Conservation (phyloP, 2,797 vertebrate species). For the Oryzias sinensis region DNA sequence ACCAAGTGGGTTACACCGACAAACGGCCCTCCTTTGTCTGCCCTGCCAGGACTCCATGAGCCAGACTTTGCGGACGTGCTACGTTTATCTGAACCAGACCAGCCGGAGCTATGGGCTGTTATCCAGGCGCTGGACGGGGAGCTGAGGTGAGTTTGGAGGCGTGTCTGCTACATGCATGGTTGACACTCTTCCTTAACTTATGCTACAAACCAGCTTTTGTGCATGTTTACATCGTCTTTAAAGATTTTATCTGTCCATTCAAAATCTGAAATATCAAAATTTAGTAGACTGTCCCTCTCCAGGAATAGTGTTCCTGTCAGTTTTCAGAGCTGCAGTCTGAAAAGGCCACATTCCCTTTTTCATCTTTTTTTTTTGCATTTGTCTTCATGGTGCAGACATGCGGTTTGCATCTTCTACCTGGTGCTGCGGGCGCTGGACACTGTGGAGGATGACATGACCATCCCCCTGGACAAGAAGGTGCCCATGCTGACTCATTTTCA, state of each 20-base stretch:
- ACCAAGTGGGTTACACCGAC: slow-evolving; percentile 59
- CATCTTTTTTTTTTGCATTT: background rate
- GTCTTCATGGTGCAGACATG: slow-evolving; percentile 77
- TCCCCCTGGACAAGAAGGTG: slow-evolving; percentile 86
- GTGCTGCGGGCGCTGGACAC: slow-evolving; percentile 95
- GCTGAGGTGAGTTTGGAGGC: slow-evolving; percentile 73
- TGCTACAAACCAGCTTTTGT: too few species aligned
- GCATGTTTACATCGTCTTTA: too few species aligned
- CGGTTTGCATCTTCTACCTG: slow-evolving; percentile 96
- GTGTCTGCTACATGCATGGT: slow-evolving; percentile 7
- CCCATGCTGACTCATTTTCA: slow-evolving; percentile 91
- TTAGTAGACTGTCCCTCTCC: too few species aligned
- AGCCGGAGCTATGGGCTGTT: slow-evolving; percentile 90
- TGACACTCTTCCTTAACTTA: too few species aligned
- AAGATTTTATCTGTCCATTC: too few species aligned
- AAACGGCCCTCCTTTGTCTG: slow-evolving; percentile 63
- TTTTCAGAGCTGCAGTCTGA: background rate
- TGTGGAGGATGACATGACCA: slow-evolving; percentile 95
- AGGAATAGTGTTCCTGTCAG: too few species aligned
- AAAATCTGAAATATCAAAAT: too few species aligned
- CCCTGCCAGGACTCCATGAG: slow-evolving; percentile 89
- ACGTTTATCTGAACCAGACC: slow-evolving; percentile 88
- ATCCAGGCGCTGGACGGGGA: slow-evolving; percentile 92
- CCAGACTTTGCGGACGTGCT: slow-evolving; percentile 84
- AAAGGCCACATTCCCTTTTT: slow-evolving; percentile 9